Evolutionary conservation across 2,888 invertebrate genomes (phyloP).

Genomic region (Phlogophora meticulosa): DNA sequence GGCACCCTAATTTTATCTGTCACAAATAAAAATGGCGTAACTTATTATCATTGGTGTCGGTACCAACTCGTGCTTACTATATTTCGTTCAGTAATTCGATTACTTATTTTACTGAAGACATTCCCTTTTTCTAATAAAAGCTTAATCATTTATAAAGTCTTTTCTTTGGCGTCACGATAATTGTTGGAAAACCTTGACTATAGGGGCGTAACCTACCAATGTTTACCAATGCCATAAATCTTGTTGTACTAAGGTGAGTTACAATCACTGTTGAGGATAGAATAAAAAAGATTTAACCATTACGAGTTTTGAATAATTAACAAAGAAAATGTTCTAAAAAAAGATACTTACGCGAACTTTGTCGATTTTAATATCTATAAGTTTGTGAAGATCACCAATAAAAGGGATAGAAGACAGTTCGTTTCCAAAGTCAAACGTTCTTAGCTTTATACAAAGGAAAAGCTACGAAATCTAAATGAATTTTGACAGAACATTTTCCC

Average conservation of each 20-base stretch:
- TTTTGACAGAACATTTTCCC: constrained; percentile 2
- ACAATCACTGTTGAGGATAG: neutral
- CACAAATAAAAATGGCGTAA: constrained; percentile 4
- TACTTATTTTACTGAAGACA: constrained; percentile 18
- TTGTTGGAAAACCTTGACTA: constrained; percentile 47
- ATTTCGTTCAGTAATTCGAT: constrained; percentile 22
- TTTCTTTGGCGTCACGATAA: constrained; percentile 37
- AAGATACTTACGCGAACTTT: neutral
- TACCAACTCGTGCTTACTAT: neutral
- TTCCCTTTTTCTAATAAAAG: constrained; percentile 27
- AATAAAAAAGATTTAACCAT: neutral
- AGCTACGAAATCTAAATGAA: constrained; percentile 1
- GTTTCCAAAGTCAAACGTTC: neutral
- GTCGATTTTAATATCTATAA: neutral
- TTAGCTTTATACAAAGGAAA: neutral
- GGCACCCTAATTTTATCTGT: constrained; percentile 4
- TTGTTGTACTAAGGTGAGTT: constrained; percentile 11
- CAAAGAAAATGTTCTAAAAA: neutral
- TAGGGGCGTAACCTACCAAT: constrained; percentile 12
- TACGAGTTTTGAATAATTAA: constrained; percentile 8
- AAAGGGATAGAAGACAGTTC: neutral
- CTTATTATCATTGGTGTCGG: neutral
- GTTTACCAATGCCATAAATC: constrained; percentile 9
- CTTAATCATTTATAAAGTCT: constrained; percentile 29
- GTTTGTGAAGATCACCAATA: neutral